A percentile compares a stretch with the other conserved stretches of the same genome.
These are phyloP conservation scores for Meandrusa payeni DNA, from an alignment of 2,888 invertebrate genomes.

Conservation along the genomic window DNA sequence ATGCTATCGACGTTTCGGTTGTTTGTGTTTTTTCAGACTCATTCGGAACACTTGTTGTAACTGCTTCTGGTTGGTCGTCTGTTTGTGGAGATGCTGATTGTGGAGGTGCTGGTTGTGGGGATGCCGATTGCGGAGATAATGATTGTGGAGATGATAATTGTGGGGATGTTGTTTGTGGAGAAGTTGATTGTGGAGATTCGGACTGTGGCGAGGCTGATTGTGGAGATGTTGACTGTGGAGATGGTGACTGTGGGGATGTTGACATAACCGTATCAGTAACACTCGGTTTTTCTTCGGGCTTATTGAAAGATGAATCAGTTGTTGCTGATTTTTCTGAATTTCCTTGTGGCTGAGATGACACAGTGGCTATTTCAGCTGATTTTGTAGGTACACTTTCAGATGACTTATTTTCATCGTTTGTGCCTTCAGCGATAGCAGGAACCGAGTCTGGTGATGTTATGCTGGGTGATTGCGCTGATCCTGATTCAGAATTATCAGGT, in stretches of 20 bases:
- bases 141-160: no score
- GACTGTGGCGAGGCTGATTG: no score
- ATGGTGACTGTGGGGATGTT: no score
- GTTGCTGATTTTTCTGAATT: neutral
- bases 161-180: no score
- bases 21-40: constrained; percentile 1
- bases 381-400: constrained; percentile 9
- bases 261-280: no score
- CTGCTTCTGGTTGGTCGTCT: constrained; percentile 23
- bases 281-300: no score
- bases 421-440: constrained; percentile 22
- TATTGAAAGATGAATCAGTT: no score
- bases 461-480: constrained; percentile 28
- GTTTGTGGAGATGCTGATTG: constrained; percentile 19
- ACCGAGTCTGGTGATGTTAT: constrained; percentile 28
- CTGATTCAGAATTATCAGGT: constrained; percentile 36
- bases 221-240: no score
- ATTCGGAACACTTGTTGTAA: constrained; percentile 17
- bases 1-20: neutral
- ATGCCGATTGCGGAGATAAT: no score
- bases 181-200: no score
- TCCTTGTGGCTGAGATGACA: constrained; percentile 3
- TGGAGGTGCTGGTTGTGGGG: no score
- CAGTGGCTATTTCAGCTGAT: constrained; percentile 9
- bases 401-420: neutral